phyloP scores from a whole-genome alignment of 2,888 invertebrate species.

The Cephus nigrinus region DNA sequence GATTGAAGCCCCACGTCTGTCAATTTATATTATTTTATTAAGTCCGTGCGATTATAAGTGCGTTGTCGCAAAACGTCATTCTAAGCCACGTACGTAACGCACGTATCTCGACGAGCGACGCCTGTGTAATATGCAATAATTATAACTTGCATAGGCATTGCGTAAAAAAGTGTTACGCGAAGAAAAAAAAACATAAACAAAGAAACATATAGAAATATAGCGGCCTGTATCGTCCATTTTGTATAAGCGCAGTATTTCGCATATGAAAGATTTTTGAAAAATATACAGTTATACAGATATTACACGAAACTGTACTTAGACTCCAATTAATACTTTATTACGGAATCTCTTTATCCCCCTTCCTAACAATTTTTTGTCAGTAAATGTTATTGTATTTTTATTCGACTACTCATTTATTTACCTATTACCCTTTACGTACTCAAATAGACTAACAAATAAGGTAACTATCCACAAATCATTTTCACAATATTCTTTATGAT shows the following conservation, averaged over 20 bases:
- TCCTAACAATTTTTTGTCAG: constrained; percentile 39
- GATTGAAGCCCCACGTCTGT: constrained; percentile 50
- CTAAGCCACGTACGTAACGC: neutral
- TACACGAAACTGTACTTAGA: constrained; percentile 36
- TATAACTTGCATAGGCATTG: neutral
- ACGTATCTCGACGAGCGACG: neutral
- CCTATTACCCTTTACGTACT: constrained; percentile 10
- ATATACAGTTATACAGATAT: neutral
- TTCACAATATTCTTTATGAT: neutral
- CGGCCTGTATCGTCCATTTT: constrained; percentile 10
- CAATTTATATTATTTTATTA: constrained; percentile 46
- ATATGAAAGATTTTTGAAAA: constrained; percentile 27
- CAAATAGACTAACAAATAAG: neutral
- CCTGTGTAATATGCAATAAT: neutral
- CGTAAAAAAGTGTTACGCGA: neutral
- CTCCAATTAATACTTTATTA: constrained; percentile 40
- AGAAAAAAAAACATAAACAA: constrained; percentile 10
- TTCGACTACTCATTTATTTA: constrained; percentile 4
- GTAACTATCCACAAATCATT: constrained; percentile 19
- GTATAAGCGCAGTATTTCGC: constrained; percentile 15
- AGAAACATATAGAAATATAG: constrained; percentile 4
- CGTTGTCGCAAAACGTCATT: neutral
- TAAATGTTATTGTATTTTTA: constrained; percentile 53
- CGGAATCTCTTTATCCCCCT: constrained; percentile 1
- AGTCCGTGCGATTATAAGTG: constrained; percentile 30